Evolutionary conservation across 2,888 invertebrate species (phyloP), one percentile per base, ranked within the genome.

Genomic region (Campopleginae sp.): DNA sequence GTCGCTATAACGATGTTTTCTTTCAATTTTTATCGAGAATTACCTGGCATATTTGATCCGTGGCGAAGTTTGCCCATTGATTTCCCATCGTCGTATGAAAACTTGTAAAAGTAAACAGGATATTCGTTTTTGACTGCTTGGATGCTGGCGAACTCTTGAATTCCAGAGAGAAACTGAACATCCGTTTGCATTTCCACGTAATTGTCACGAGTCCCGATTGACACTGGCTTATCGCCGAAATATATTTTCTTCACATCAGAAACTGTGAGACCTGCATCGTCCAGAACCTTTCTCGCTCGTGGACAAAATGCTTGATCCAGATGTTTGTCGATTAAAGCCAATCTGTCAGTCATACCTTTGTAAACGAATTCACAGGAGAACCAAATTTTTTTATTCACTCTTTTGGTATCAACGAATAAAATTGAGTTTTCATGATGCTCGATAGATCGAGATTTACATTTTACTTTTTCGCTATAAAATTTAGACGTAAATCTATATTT

Each of bases 51-150:
- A 5, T 87, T 72, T 19, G 89, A 14, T 0, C 88, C 84, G 0
- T 87, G 65, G 0, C 86, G 0, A 5, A 23, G 54, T 58, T 90
- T 92, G 12, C 87, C 10, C 0, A 88, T 2, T 0, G 91, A 88
- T 0, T 71, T 14, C 14, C 87, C 79, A n/a, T 86, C 86, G 5
- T 91, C 90, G 74, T 90, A 92, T 6, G 88, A 87, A 80, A 93
- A 91, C 51, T 88, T 87, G 46, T 93, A 93, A 5, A 91, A 74
- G 66, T 91, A 93, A 3, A 90, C 91, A 0, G 89, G 54, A 7
- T 17, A 23, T 0, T 58, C 8, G 10, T 31, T 14, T 65, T 78
- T 74, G 10, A 79, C 61, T 2, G 86, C 68, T 81, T 93, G 92
- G 6, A 82, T 38, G 33, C 87, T 83, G 2, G 88, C 81, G 0